Evolutionary conservation across 2,113 vertebrate genomes (phyloP).

Genomic region (Todiramphus saurophagus): DNA sequence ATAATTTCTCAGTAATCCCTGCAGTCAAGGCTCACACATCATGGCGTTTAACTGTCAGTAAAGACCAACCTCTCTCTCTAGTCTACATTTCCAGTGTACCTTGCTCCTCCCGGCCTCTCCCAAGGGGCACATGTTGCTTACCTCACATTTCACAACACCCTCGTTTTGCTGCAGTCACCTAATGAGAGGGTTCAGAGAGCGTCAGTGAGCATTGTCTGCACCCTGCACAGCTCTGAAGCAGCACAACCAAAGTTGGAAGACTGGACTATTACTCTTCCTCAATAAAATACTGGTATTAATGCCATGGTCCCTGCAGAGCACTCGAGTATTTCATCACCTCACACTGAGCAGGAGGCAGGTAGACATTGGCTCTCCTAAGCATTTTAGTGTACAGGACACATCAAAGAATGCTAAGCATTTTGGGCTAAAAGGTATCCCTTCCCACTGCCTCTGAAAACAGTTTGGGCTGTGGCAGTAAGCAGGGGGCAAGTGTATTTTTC

Average conservation of each 20-base stretch:
- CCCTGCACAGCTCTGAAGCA: not conserved
- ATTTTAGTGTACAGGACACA: not conserved
- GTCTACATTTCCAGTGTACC: not conserved
- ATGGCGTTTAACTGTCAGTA: not conserved
- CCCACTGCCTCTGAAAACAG: not conserved
- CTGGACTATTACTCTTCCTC: not conserved
- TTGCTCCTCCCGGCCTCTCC: not conserved
- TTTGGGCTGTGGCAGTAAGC: not conserved
- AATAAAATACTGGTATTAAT: not conserved
- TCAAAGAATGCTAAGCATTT: not conserved
- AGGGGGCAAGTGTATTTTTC: not conserved
- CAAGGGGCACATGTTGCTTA: accelerated
- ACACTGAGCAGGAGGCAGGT: not conserved
- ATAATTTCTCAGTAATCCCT: not conserved
- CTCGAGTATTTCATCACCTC: accelerated
- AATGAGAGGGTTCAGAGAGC: accelerated
- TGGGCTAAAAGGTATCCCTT: not conserved
- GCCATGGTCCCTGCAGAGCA: not conserved
- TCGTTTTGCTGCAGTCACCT: not conserved
- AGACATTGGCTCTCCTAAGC: not conserved
- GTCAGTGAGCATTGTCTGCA: not conserved
- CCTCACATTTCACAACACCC: not conserved
- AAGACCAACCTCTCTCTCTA: not conserved
- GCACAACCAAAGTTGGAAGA: not conserved
- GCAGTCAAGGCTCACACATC: not conserved